These are phyloP conservation scores for Drosophila carrolli DNA, from an alignment of 1,140 invertebrate species.

Conservation along the genomic window DNA sequence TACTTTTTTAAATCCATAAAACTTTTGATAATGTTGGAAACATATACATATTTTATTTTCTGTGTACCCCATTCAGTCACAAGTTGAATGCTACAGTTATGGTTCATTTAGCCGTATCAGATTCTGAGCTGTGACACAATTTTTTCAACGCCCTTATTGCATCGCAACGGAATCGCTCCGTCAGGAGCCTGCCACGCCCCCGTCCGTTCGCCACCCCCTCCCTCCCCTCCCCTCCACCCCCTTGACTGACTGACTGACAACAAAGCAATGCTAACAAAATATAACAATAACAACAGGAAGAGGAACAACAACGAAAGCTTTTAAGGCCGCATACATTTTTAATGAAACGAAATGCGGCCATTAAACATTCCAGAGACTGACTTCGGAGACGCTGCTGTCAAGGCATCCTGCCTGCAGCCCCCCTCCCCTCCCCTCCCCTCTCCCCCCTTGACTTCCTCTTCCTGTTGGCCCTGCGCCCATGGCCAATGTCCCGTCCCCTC, in stretches of 20 bases:
- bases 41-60: no score
- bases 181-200: neutral
- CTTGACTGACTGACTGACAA: conserved; percentile 16
- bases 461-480: conserved; percentile 33
- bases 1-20: no score
- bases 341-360: conserved; percentile 81
- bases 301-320: conserved; percentile 71
- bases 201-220: neutral
- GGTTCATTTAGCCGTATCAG: conserved; percentile 48
- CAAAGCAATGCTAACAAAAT: conserved; percentile 36
- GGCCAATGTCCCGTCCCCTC: conserved; percentile 39
- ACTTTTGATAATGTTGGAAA: no score
- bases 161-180: conserved; percentile 1
- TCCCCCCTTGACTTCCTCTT: neutral
- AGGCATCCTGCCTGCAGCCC: conserved; percentile 15
- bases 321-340: conserved; percentile 80
- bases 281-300: conserved; percentile 41
- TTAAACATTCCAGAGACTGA: conserved; percentile 71
- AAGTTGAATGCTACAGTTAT: conserved; percentile 29
- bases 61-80: neutral
- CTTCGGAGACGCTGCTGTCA: conserved; percentile 40
- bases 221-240: neutral
- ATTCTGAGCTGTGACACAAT: conserved; percentile 28
- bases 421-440: neutral
- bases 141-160: conserved; percentile 8